Evolutionary conservation across 2,888 invertebrate genomes (phyloP).

Genomic region (Pteria penguin): DNA sequence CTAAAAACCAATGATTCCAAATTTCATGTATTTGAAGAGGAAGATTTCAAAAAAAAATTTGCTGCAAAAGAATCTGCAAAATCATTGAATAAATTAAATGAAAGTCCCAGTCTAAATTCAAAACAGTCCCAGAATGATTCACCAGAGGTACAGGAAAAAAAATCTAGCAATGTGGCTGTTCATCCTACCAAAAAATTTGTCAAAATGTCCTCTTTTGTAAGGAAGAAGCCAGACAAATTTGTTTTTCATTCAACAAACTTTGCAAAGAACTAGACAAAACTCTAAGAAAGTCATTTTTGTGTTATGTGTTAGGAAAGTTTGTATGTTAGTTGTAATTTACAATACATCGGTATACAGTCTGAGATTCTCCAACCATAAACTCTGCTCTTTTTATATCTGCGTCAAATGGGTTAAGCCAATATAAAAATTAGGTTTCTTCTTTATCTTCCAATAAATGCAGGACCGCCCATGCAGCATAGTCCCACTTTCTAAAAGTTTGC

Average conservation of each 20-base stretch:
- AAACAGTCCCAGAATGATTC: neutral
- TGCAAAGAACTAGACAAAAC: neutral
- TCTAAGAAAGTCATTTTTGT: too few species aligned
- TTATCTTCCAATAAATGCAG: too few species aligned
- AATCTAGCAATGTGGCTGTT: too few species aligned
- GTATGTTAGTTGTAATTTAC: too few species aligned
- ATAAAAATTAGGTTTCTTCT: too few species aligned
- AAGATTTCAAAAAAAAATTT: neutral
- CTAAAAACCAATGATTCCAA: neutral
- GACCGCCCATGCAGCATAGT: too few species aligned
- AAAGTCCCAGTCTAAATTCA: neutral
- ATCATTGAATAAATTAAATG: neutral
- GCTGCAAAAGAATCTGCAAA: neutral
- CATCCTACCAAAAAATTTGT: neutral
- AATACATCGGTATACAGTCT: too few species aligned
- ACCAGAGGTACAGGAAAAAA: neutral
- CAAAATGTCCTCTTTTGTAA: neutral
- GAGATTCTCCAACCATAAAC: too few species aligned
- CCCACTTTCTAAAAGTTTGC: too few species aligned
- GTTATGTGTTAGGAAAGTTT: too few species aligned
- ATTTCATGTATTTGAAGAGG: constrained; percentile 14
- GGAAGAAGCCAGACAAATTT: neutral
- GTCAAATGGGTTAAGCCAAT: too few species aligned
- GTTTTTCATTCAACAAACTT: neutral
- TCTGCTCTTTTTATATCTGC: too few species aligned